Evolutionary conservation across 2,113 vertebrate genomes (phyloP).

Genomic region (Aldabrachelys gigantea): DNA sequence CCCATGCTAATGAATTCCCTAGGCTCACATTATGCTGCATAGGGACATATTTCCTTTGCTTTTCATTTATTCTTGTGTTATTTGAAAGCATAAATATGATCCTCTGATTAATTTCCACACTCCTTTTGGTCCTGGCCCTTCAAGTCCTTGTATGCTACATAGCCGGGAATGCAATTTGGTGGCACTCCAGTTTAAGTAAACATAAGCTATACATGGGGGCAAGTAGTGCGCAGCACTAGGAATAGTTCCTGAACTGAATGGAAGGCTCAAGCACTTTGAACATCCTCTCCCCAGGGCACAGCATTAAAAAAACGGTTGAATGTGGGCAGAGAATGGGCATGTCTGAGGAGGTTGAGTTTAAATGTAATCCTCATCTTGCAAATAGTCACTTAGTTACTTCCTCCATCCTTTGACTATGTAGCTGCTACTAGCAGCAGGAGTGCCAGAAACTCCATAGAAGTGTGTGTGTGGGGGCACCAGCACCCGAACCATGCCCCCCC

Average conservation of each 20-base stretch:
- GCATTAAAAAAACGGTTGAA: accelerated
- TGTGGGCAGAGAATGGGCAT: neutral
- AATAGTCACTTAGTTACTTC: neutral
- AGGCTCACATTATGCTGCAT: neutral
- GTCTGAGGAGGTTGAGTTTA: neutral
- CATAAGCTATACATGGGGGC: neutral
- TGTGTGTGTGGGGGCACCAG: too few species aligned
- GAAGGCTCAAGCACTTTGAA: neutral
- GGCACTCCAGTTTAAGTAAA: neutral
- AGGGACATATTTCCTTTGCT: neutral
- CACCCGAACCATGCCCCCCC: too few species aligned
- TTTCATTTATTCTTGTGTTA: neutral
- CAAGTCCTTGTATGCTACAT: neutral
- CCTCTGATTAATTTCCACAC: neutral
- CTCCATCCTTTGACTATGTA: neutral
- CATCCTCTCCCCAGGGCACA: neutral
- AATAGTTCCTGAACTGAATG: neutral
- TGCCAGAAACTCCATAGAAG: too few species aligned
- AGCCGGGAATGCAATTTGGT: neutral
- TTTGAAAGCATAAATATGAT: neutral
- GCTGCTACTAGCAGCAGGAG: neutral
- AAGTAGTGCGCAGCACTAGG: neutral
- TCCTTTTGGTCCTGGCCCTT: neutral
- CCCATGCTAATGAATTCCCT: accelerated
- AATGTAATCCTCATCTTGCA: neutral